Percentiles rank a stretch among this genome's conserved stretches.
Conservation (phyloP, 2,797 vertebrate species). For the Pitangus sulphuratus region DNA sequence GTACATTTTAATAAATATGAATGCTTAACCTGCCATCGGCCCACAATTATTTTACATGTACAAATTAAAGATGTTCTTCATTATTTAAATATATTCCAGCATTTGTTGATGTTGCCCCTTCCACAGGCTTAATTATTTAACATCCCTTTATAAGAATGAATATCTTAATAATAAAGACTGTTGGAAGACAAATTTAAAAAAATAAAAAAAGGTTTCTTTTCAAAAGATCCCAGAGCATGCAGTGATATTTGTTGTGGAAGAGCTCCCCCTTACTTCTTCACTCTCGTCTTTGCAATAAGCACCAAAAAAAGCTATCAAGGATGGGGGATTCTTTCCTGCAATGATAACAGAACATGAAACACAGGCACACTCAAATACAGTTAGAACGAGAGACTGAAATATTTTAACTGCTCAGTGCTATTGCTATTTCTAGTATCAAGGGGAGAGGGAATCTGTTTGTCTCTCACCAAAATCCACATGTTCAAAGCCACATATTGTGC, state of each 20-base stretch:
- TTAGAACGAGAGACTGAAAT: not conserved
- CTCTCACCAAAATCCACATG: conserved; percentile 19
- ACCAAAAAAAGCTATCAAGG: conserved; percentile 19
- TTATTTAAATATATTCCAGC: conserved; percentile 79
- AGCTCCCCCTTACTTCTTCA: conserved; percentile 83
- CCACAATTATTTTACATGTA: conserved; percentile 66
- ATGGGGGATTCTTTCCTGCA: not conserved
- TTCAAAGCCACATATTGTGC: conserved; percentile 3
- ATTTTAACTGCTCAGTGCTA: not conserved
- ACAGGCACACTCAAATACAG: not conserved
- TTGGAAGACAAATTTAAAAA: conserved; percentile 17
- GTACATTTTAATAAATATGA: conserved; percentile 66
- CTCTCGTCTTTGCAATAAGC: conserved; percentile 53
- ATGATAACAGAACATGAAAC: not conserved
- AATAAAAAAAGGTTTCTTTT: conserved; percentile 33
- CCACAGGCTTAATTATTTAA: conserved; percentile 76
- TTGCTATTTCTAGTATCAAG: not conserved
- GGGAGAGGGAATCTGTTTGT: not conserved
- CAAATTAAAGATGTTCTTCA: conserved; percentile 75
- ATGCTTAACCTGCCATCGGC: conserved; percentile 59
- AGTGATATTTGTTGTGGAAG: conserved; percentile 79
- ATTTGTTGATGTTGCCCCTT: conserved; percentile 73
- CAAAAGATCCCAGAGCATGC: conserved; percentile 62
- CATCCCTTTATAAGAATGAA: conserved; percentile 75
- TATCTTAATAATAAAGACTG: conserved; percentile 76